A percentile compares a stretch with the other conserved stretches of the same genome.
Evolutionary conservation across 2,888 invertebrate genomes (phyloP).

Genomic region (Chrysotoxum bicinctum): DNA sequence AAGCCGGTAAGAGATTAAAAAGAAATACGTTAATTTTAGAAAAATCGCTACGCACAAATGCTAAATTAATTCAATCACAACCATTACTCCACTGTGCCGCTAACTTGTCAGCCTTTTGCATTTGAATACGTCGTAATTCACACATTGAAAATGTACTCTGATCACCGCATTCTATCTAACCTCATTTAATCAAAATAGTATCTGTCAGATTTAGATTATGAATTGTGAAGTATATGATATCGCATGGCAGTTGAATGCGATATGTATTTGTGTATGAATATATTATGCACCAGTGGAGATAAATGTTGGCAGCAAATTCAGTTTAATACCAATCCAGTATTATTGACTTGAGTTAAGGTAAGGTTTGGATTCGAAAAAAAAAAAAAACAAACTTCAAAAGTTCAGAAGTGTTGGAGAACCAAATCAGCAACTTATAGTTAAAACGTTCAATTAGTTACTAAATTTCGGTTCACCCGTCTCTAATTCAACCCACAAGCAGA

Average conservation of each 20-base stretch:
- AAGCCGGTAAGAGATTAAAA: neutral
- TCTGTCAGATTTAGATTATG: conserved; percentile 49
- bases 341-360: neutral
- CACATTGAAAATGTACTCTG: conserved; percentile 32
- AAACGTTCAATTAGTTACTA: too few relatives aligned
- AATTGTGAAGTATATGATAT: conserved; percentile 22
- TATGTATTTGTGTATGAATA: neutral
- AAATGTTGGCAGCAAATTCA: neutral
- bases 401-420: too few relatives aligned
- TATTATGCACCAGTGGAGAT: neutral
- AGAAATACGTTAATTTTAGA: neutral
- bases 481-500: too few relatives aligned
- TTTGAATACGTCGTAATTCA: conserved; percentile 15
- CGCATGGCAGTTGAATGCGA: conserved; percentile 3
- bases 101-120: conserved; percentile 13
- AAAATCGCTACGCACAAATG: conserved; percentile 47
- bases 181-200: conserved; percentile 52
- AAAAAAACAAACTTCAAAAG: neutral
- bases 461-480: too few relatives aligned
- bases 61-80: conserved; percentile 47
- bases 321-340: neutral
- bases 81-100: neutral
- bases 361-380: neutral
- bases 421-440: too few relatives aligned
- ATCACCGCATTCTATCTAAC: conserved; percentile 39